Evolutionary conservation across 2,113 vertebrate genomes (phyloP), one percentile per base, ranked within the genome.

Genomic region (Perca schrenkii): DNA sequence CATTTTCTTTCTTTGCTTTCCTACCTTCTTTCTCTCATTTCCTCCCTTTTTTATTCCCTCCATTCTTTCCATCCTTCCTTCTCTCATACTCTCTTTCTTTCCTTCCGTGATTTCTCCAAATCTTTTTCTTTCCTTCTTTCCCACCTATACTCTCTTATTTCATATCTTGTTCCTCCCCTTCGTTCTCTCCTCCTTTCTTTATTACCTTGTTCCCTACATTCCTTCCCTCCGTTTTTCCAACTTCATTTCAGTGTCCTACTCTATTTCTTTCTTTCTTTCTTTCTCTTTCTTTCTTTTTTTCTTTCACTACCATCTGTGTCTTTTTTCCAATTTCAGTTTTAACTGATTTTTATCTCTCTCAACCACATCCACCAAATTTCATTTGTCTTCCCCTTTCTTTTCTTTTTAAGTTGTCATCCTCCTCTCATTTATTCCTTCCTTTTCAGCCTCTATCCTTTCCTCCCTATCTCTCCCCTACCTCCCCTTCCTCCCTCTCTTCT

Each of bases 401-500:
- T 2, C 40, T 10, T 10, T 6, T 6, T 34, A 34, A 34, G 34
- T 34, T 34, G 34, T 34, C 5, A 34, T 34, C 34, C 36, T 28
- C 53, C 43, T 50, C 65, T 50, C 15, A 28, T 66, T 28, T 49
- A 8, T 6, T 16, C 12, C 0, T 22, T 69, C 50, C 19, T 14
- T 1, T 10, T 34, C 34, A 34, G 34, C 8, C 3, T n/a, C 21
- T 21, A 4, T n/a, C 7, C 2, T 6, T 28, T n/a, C 8, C 49
- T 46, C 4, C 16, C 47, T n/a, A 36, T 0, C 34, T 28, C 13
- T 11, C 40, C 56, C 28, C 28, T 28, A 28, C 2, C 25, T 43
- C 10, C 3, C 1, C 13, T 19, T 28, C 15, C 67, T 68, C 62
- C 80, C 31, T 67, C 71, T 80, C 60, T 52, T 22, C 68, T 65